Conservation (phyloP, 2,888 invertebrate genomes). For the Xanthorhoe spadicearia region DNA sequence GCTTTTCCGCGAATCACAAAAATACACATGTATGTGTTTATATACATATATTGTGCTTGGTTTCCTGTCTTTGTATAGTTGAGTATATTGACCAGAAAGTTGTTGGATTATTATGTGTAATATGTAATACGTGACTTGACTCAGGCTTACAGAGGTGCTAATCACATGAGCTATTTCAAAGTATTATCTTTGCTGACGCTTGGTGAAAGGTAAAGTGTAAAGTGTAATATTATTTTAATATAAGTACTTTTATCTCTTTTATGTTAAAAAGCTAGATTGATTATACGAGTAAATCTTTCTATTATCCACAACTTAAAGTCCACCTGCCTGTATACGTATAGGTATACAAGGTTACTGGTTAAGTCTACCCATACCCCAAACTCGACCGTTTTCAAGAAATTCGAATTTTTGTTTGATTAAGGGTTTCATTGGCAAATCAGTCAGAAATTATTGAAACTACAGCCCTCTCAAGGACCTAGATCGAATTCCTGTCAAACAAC, state of each 20-base stretch:
- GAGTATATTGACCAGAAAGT: conserved; percentile 27
- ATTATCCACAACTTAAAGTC: neutral
- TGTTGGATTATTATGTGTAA: conserved; percentile 9
- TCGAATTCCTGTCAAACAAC: conserved; percentile 9
- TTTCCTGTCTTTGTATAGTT: conserved; percentile 50
- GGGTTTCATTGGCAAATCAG: no score
- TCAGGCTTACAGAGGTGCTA: conserved; percentile 47
- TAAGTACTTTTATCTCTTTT: neutral
- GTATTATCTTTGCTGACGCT: conserved; percentile 7
- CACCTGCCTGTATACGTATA: neutral
- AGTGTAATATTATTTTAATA: neutral
- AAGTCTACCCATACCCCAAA: no score
- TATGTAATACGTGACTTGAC: conserved; percentile 64
- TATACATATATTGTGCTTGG: conserved; percentile 23
- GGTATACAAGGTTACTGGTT: no score
- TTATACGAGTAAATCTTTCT: neutral
- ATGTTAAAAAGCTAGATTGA: neutral
- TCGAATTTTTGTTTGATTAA: no score
- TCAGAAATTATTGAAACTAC: no score
- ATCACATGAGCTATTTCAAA: conserved; percentile 18
- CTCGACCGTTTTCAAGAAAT: no score
- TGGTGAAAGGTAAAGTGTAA: neutral
- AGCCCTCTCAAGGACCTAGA: no score
- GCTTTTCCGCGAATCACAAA: conserved; percentile 30
- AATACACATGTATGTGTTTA: conserved; percentile 26